Conservation (phyloP, 2,113 vertebrate genomes). For the Xerus inauris region DNA sequence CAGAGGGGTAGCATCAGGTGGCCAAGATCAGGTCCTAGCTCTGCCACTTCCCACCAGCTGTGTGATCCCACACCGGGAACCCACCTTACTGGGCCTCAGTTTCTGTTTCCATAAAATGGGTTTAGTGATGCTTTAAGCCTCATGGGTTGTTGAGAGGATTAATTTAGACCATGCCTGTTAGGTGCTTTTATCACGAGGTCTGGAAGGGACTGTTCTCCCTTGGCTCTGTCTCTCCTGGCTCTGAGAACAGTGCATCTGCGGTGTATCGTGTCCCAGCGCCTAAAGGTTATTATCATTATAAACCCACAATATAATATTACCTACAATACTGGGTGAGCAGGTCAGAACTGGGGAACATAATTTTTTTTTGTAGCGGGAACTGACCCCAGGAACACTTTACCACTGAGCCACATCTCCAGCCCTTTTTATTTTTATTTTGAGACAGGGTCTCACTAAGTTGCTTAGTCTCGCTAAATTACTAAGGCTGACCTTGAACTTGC, state of each 20-base stretch:
- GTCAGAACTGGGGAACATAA: background rate
- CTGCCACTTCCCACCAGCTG: background rate
- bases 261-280: slow-evolving; percentile 55
- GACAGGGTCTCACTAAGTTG: no score
- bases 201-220: slow-evolving; percentile 59
- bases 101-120: background rate
- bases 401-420: no score
- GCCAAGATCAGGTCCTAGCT: background rate
- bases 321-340: background rate
- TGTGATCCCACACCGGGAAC: background rate
- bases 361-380: no score
- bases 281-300: background rate
- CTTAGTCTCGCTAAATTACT: no score
- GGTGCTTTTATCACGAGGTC: background rate
- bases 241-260: slow-evolving; percentile 67
- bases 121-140: background rate
- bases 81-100: background rate
- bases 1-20: background rate
- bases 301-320: background rate
- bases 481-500: no score
- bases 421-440: no score
- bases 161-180: background rate
- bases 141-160: background rate
- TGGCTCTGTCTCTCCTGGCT: slow-evolving; percentile 54
- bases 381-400: no score